Evolutionary conservation across 2,888 invertebrate genomes (phyloP), one percentile per base, ranked within the genome.

Genomic region (Monoplex corrugatus): DNA sequence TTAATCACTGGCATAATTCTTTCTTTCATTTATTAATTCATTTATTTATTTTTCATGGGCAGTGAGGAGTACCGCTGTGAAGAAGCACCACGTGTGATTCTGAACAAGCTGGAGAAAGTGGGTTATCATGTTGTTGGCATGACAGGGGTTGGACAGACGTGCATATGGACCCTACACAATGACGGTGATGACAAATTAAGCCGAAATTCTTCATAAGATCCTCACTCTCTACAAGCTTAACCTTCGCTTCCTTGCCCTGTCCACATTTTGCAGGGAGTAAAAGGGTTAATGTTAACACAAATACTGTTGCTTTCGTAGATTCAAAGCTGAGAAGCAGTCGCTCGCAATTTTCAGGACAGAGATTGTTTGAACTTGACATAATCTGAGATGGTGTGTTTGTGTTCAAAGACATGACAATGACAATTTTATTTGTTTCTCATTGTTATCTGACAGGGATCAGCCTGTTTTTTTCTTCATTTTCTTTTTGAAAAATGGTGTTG

Each of bases 141-240:
- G 95, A 95, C 96, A 83, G 96, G 96, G 19, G 95, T 96, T 43
- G 96, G 96, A 44, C 96, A 96, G 92, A 97, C 96, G 0, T 96
- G 96, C 93, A 95, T 96, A n/a, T 97, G 96, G 96, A 96, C 96
- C n/a, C 92, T 96, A 32, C 93, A 96, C 91, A 95, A 95, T 3
- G 89, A 90, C 1, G 85, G 57, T 45, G 84, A 86, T 0, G 32
- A 82, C 35, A 57, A 89, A 13, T 86, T 6, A 8, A 43, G 0
- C 43, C 16, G 82, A 82, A 68, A 80, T 43, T 40, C 40, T 19
- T 78, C 78, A 10, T 78, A 80, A 32, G 78, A 43, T 13, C 43
- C 28, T 23, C 10, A 43, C 40, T 43, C 0, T 23, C 1, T 28
- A n/a, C n/a, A n/a, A n/a, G n/a, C n/a, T n/a, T n/a, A n/a, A n/a